A percentile compares a stretch with the other conserved stretches of the same genome.
These are phyloP conservation scores for Rhopalosiphum nymphaeae DNA, from an alignment of 2,888 invertebrate species.

Conservation along the genomic window DNA sequence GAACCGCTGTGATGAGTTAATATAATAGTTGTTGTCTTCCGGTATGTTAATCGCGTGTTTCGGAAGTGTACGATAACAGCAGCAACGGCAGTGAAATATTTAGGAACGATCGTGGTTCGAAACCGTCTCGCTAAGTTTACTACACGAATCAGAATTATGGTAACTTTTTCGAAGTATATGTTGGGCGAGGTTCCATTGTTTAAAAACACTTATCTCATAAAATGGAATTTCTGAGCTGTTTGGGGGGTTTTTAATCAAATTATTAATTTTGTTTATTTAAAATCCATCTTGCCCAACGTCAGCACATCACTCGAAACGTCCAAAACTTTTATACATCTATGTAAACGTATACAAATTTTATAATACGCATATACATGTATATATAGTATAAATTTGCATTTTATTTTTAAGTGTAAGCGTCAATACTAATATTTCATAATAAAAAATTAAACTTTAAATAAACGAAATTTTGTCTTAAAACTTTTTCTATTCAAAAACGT, in stretches of 20 bases:
- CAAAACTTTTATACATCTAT: constrained; percentile 17
- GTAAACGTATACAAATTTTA: not conserved
- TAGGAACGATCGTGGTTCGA: not conserved
- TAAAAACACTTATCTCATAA: constrained; percentile 31
- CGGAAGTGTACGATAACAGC: not conserved
- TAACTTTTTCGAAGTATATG: not conserved
- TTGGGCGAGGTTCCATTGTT: not conserved
- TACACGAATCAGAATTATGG: not conserved
- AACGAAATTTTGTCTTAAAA: not conserved
- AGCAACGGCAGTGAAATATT: not conserved
- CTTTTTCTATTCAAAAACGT: not conserved
- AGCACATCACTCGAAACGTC: constrained; percentile 15
- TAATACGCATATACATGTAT: not conserved
- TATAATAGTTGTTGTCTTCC: not conserved
- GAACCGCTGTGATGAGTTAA: not conserved
- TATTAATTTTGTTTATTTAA: constrained; percentile 42
- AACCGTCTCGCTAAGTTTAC: not conserved
- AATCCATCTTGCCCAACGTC: not conserved
- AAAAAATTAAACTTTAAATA: constrained; percentile 1
- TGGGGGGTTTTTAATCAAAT: constrained; percentile 34
- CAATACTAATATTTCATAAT: not conserved
- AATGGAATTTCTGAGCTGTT: constrained; percentile 13
- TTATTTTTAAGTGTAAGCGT: constrained; percentile 6
- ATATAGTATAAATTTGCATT: constrained; percentile 28
- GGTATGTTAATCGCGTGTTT: not conserved